Evolutionary conservation across 2,888 invertebrate species (phyloP).

Genomic region (Melanostoma mellinum): DNA sequence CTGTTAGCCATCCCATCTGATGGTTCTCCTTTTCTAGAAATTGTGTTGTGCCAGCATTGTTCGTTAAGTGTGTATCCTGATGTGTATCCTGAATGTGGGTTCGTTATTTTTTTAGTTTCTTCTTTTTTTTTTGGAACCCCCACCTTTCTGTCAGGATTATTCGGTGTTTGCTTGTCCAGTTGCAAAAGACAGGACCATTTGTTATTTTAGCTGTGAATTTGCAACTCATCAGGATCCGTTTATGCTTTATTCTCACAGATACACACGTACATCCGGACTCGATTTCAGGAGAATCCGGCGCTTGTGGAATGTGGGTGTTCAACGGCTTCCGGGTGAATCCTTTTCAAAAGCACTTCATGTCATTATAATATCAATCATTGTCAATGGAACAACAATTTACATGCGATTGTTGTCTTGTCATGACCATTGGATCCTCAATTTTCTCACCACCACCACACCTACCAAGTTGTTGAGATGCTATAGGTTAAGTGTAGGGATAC

Average conservation of each 20-base stretch:
- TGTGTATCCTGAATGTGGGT: constrained; percentile 55
- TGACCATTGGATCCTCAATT: constrained; percentile 20
- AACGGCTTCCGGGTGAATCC: constrained; percentile 51
- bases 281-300: constrained; percentile 38
- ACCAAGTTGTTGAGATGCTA: no score
- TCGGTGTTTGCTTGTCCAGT: constrained; percentile 59
- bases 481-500: no score
- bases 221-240: constrained; percentile 62
- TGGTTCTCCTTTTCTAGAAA: neutral
- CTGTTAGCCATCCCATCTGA: neutral
- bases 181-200: constrained; percentile 61
- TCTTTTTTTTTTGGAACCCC: constrained; percentile 3
- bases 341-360: constrained; percentile 52
- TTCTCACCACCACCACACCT: no score
- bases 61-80: constrained; percentile 58
- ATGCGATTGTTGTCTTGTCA: constrained; percentile 67
- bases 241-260: constrained; percentile 11
- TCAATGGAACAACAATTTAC: constrained; percentile 63
- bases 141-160: constrained; percentile 32
- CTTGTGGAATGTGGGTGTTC: constrained; percentile 27
- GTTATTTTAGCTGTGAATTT: constrained; percentile 63
- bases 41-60: constrained; percentile 59
- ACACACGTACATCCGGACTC: constrained; percentile 27
- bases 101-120: constrained; percentile 21
- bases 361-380: constrained; percentile 64